phyloP scores from a whole-genome alignment of 2,797 vertebrate species.

The Falco cherrug region DNA sequence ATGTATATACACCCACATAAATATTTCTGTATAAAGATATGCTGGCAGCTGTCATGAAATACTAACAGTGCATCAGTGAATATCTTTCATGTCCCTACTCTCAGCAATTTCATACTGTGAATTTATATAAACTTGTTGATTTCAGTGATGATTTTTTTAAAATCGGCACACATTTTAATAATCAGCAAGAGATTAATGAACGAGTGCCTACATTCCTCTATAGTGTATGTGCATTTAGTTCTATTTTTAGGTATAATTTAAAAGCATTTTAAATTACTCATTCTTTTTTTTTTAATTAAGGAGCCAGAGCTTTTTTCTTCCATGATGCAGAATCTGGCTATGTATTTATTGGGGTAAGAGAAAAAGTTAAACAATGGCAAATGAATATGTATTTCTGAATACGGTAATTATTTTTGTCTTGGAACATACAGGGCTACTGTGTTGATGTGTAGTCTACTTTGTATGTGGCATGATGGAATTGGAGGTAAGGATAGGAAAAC shows the following conservation, averaged over 20 bases:
- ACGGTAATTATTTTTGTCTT: not conserved
- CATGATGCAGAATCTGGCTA: not conserved
- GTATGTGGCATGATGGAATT: not conserved
- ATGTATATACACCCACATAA: not conserved
- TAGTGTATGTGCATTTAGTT: not conserved
- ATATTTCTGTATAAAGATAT: conserved; percentile 20
- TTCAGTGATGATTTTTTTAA: not conserved
- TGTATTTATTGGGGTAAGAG: not conserved
- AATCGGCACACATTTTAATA: not conserved
- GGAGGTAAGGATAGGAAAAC: not conserved
- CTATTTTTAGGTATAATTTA: not conserved
- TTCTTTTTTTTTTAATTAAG: not conserved
- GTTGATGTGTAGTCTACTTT: not conserved
- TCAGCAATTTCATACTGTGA: conserved; percentile 2
- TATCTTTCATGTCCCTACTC: conserved; percentile 7
- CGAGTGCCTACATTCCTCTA: not conserved
- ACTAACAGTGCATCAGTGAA: not conserved
- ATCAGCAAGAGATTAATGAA: not conserved
- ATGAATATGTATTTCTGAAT: not conserved
- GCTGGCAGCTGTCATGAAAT: conserved; percentile 58
- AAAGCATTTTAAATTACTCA: not conserved
- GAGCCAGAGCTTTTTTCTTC: not conserved
- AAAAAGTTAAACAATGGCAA: not conserved
- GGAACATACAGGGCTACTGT: not conserved
- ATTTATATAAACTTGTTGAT: conserved; percentile 20